Percentiles rank a stretch among this genome's conserved stretches.
Evolutionary conservation across 1,140 invertebrate genomes (phyloP).

Genomic region (Acromyrmex heyeri): DNA sequence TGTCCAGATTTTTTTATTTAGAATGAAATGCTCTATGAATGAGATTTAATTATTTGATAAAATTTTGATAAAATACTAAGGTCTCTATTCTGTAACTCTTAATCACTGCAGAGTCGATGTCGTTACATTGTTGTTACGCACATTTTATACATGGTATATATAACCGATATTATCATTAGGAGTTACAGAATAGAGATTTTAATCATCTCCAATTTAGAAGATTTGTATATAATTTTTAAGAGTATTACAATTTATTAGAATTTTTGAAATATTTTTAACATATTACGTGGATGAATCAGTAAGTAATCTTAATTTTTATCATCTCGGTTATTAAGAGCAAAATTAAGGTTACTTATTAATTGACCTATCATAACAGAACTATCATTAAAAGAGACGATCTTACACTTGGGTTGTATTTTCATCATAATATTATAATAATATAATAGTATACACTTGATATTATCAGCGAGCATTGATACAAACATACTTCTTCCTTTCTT

Average conservation of each 20-base stretch:
- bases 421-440: not conserved
- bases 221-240: not conserved
- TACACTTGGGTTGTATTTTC: not conserved
- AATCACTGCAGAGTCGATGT: no score
- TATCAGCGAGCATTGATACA: not conserved
- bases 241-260: not conserved
- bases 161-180: no score
- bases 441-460: constrained; percentile 1
- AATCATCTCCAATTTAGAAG: not conserved
- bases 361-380: not conserved
- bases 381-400: not conserved
- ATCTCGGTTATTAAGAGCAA: no score
- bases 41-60: constrained; percentile 5
- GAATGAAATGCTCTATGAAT: not conserved
- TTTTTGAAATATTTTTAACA: not conserved
- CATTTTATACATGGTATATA: no score
- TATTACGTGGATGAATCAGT: no score
- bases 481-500: not conserved
- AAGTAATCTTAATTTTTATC: no score
- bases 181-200: no score
- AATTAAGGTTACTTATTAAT: no score
- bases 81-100: no score
- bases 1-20: not conserved
- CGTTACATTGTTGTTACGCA: no score
- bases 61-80: not conserved